phyloP scores from a whole-genome alignment of 2,797 vertebrate species.

The Sebastes jordani region DNA sequence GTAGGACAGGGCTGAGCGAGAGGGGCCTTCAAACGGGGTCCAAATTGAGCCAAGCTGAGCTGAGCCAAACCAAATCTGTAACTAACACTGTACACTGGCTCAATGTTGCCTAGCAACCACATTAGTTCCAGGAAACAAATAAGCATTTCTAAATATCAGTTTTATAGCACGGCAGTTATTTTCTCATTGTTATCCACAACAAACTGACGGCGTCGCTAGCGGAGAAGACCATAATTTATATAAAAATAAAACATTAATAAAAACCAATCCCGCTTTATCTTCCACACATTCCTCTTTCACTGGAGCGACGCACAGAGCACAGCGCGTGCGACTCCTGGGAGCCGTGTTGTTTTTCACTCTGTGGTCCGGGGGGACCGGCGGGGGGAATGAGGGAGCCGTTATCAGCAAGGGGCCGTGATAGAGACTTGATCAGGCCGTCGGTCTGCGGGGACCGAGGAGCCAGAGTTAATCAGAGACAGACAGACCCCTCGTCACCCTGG shows the following conservation, averaged over 20 bases:
- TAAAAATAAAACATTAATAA: constrained; percentile 32
- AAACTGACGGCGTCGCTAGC: constrained; percentile 13
- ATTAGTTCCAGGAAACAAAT: constrained; percentile 59
- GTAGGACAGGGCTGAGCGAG: constrained; percentile 54
- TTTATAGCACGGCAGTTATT: constrained; percentile 22
- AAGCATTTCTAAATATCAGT: constrained; percentile 41
- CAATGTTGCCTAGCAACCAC: constrained; percentile 62
- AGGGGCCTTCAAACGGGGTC: constrained; percentile 45
- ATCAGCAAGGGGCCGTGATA: constrained; percentile 80
- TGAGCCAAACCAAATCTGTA: constrained; percentile 63
- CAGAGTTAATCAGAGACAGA: constrained; percentile 84
- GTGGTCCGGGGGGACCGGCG: constrained; percentile 67
- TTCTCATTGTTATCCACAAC: constrained; percentile 22
- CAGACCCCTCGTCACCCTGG: constrained; percentile 79
- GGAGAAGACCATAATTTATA: constrained; percentile 5
- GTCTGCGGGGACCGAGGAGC: constrained; percentile 78
- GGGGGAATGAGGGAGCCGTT: constrained; percentile 75
- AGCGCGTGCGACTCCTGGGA: constrained; percentile 67
- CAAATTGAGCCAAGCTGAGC: constrained; percentile 61
- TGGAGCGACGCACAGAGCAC: constrained; percentile 28
- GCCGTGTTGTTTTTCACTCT: constrained; percentile 78
- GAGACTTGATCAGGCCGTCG: constrained; percentile 79
- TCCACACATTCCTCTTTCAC: constrained; percentile 37
- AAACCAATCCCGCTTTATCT: constrained; percentile 46
- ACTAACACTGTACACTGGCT: constrained; percentile 52